Base-by-base conservation (phyloP, 2,888 invertebrate genomes). In the Megastigmus dorsalis region DNA sequence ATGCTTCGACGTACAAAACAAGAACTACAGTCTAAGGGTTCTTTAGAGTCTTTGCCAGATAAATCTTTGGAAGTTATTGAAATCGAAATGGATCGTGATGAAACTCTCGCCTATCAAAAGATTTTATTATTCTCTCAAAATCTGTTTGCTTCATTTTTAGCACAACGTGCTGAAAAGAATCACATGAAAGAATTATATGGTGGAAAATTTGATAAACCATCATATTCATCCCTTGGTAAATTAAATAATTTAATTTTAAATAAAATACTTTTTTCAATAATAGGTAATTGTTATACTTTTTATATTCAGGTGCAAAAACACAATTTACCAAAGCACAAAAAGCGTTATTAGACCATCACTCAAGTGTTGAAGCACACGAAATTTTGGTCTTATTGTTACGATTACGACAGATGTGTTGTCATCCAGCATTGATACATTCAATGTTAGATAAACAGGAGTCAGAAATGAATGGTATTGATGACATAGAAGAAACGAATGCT, bases 1-100 rank as follows among this genome's bases (percentile, higher is more conserved):
- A 92, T 99, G 90, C 89, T 99, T 75, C 91, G 98, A 0, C 90
- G 99, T 50, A 97, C 97, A 0, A 99, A 99, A 88, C 89, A 88
- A 9, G 95, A 97, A 85, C 89, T 95, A 7, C 92, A 93, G 80
- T 88, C 89, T 55, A 88, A 89, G 9, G 95, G 95, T 0, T 89
- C 89, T 65, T 88, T 95, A 5, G 85, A 88, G 13, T 89, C 89
- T 70, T 89, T 96, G 72, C 95, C 95, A 0, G 85, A 90, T 4
- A 91, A 94, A 67, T 87, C 83, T 0, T 85, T 91, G 43, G 90
- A 92, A 74, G 83, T 91, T 13, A 86, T 92, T 1, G 86, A 91
- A 75, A 92, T 97, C 0, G 86, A 89, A 0, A 90, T 97, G 45
- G 91, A 92, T 65, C 89, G 90, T 54, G 92, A 93, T 0, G 95